Conservation (phyloP, 2,113 vertebrate species). For the Prionailurus bengalensis region DNA sequence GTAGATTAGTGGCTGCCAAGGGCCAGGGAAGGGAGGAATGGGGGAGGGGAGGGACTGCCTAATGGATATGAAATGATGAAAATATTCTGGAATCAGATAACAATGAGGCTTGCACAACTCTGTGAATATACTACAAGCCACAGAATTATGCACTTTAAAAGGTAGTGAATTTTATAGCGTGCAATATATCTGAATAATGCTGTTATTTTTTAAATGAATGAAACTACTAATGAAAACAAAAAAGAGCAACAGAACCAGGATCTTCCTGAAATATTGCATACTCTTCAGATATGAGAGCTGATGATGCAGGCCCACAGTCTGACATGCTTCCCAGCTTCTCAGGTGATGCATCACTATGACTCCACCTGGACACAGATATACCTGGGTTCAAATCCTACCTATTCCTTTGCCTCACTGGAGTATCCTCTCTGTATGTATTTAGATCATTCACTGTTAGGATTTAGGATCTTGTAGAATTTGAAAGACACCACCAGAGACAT, state of each 20-base stretch:
- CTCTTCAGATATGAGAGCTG: not conserved
- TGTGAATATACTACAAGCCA: not conserved
- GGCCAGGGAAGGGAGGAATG: not conserved
- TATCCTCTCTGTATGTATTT: not conserved
- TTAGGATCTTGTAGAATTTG: not conserved
- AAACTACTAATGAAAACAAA: not conserved
- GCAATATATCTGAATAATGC: not conserved
- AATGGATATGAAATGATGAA: not conserved
- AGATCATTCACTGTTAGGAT: not conserved
- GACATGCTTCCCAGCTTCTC: not conserved
- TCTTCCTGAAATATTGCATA: not conserved
- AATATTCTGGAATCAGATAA: not conserved
- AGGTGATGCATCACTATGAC: accelerated
- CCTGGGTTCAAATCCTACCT: not conserved
- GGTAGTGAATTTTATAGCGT: not conserved
- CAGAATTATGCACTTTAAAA: not conserved
- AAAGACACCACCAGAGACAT: not conserved
- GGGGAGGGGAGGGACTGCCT: not conserved
- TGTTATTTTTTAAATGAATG: not conserved
- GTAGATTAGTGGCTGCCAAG: not conserved
- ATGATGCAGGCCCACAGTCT: accelerated
- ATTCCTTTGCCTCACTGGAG: not conserved
- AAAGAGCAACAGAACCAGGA: not conserved
- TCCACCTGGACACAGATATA: not conserved
- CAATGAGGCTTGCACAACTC: not conserved